Evolutionary conservation across 2,797 vertebrate genomes (phyloP), one percentile per base, ranked within the genome.

Genomic region (Phrynocephalus forsythii): DNA sequence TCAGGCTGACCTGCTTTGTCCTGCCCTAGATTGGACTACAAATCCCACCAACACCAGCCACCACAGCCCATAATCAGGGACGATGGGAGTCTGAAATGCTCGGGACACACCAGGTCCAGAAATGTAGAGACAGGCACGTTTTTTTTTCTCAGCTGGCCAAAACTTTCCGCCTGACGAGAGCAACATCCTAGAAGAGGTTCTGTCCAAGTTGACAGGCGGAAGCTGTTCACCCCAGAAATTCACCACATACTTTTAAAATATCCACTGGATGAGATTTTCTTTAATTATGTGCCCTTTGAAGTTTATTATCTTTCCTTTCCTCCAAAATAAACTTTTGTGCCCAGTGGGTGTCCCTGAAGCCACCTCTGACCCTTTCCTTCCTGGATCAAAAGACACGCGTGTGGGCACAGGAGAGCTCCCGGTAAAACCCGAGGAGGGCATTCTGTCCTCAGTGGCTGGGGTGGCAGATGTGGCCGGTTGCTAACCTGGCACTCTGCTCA

Each of bases 331-430:
- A 13, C 52, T 11, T 56, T 56, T 56, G 52, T 1, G 13, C 52
- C 52, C 9, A 56, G 8, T 56, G 10, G 15, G 22, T 26, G 6
- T 18, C 56, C 18, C 16, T 44, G 16, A 63, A 11, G 4, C 3
- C 30, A 2, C 10, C 4, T 8, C 60, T 1, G 3, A n/a, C 15
- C 20, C 11, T 33, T 22, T 60, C 9, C 8, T 0, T 3, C 15
- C 1, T 6, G 2, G 7, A 50, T 1, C 79, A 1, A 52, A 20
- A 63, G 52, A 67, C 44, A n/a, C 6, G 15, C 71, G 1, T 15
- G 8, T 11, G 15, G 9, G 15, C 28, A 16, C 30, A 33, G 6
- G 16, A 38, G 6, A 69, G 26, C 13, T 5, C 9, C 50, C 69
- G 9, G 4, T 1, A 4, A 38, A 73, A 38, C 56, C n/a, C 71